Conservation (phyloP, 1,140 invertebrate genomes). For the Plutomurus gul region DNA sequence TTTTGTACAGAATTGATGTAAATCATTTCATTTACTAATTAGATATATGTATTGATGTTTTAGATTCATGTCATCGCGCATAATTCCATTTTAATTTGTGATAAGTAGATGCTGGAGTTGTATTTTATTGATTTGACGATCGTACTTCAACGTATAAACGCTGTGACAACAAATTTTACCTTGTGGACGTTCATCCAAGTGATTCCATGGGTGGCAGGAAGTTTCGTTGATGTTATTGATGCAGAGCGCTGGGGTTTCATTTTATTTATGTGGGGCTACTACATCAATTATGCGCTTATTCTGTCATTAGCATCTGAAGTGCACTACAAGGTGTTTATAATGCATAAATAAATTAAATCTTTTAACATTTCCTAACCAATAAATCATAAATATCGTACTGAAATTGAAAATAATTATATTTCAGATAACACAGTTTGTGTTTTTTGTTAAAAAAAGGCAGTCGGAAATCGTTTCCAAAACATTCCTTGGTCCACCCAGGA, state of each 20-base stretch:
- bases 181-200: conserved; percentile 7
- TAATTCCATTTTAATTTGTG: not conserved
- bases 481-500: not conserved
- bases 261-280: conserved; percentile 14
- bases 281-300: not conserved
- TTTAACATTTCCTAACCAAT: not conserved
- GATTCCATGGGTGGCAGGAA: not conserved
- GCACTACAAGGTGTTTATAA: not conserved
- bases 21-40: not conserved
- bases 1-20: not conserved
- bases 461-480: not conserved
- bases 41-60: not conserved
- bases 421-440: not conserved
- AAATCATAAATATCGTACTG: not conserved
- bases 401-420: not conserved
- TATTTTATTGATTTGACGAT: not conserved
- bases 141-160: not conserved
- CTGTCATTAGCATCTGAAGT: not conserved
- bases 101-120: not conserved
- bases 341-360: not conserved
- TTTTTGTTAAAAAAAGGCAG: not conserved
- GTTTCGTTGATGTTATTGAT: conserved; percentile 5
- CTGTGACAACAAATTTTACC: not conserved
- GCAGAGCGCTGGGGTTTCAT: not conserved
- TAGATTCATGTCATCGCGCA: too few species aligned